Evolutionary conservation across 2,113 vertebrate genomes (phyloP), one percentile per base, ranked within the genome.

Genomic region (Cyprinus carpio): DNA sequence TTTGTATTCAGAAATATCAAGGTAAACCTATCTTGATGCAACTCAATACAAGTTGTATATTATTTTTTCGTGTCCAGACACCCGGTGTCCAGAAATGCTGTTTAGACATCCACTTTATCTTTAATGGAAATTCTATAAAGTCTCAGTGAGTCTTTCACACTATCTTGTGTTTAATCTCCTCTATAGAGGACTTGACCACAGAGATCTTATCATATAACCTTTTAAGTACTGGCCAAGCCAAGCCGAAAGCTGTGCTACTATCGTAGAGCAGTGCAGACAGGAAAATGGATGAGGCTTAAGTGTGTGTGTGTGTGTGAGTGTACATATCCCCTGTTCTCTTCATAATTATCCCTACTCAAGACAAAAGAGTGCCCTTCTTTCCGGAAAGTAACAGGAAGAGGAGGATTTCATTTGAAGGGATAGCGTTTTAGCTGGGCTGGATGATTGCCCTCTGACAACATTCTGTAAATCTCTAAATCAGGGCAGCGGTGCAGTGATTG

Each of bases 311-410:
- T 51, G 27, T 51, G 46, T 43, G 43, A 40, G 54, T 34, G 20
- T 83, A 29, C 60, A 69, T 49, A 81, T 88, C 40, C 65, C 82
- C 37, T n/a, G 65, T 83, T 46, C 75, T 71, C 85, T 76, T 85
- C 71, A 76, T 89, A 87, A 89, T 86, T 87, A 83, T 75, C 56
- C 27, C 69, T 84, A 69, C 88, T 83, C 65, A 85, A 85, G 85
- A 86, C 75, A 83, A 85, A 87, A 83, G 77, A 62, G 83, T n/a
- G 60, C 56, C 51, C 75, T 86, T 4, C 71, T 88, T 83, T 84
- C 54, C 4, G 77, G 85, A 88, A 85, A 82, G 13, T 31, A 62
- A 29, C 51, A 67, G 46, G 83, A 72, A 67, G 40, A 72, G 75
- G 74, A 56, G 80, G 78, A 87, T 86, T 88, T 67, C 85, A 72